These are phyloP conservation scores for Tonatia bakeri DNA, from an alignment of 2,113 vertebrate species.

Conservation along the genomic window DNA sequence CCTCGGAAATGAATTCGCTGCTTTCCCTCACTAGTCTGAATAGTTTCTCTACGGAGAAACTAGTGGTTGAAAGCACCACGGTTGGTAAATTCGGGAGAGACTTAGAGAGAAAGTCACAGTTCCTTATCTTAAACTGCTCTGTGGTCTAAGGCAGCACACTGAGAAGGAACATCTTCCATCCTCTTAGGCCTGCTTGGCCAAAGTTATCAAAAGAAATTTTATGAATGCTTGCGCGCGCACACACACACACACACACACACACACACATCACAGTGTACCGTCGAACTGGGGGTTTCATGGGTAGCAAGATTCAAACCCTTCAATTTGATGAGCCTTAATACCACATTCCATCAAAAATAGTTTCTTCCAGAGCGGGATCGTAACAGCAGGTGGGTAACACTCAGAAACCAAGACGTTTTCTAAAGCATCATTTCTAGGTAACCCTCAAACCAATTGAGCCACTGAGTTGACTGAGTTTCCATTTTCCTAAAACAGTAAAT, in stretches of 20 bases:
- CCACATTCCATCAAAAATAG: background rate
- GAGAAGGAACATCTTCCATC: background rate
- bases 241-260: no score
- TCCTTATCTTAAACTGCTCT: background rate
- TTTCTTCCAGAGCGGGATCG: background rate
- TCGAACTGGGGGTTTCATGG: background rate
- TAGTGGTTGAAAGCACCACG: background rate
- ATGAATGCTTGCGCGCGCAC: background rate
- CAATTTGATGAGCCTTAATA: background rate
- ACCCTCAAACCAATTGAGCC: background rate
- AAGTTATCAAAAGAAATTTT: background rate
- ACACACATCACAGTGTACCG: background rate
- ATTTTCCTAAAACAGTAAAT: background rate
- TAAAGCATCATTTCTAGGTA: background rate
- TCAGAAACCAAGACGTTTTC: background rate
- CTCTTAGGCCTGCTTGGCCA: background rate
- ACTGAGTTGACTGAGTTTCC: background rate
- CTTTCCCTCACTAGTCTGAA: background rate
- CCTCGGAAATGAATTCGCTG: background rate
- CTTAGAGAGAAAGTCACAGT: background rate
- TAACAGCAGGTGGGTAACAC: background rate
- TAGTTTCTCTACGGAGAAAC: background rate
- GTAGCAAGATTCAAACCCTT: background rate
- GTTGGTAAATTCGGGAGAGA: background rate
- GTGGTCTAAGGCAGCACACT: background rate